Conservation (phyloP, 2,888 invertebrate species). For the Psococerastis gibbosa region DNA sequence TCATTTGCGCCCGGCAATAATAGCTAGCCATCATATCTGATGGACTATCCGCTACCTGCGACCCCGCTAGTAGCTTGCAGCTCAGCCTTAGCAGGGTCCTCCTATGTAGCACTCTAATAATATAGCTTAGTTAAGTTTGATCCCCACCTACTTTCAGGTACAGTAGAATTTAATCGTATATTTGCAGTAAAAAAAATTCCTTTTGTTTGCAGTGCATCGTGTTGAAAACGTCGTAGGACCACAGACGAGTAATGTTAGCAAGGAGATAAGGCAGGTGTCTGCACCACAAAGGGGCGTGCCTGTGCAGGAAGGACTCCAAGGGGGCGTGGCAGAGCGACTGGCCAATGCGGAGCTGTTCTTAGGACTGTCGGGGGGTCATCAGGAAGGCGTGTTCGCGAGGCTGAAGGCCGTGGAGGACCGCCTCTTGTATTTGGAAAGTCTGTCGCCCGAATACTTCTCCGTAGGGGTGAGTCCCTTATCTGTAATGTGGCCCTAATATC, state of each 20-base stretch:
- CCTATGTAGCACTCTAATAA: no score
- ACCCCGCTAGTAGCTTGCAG: no score
- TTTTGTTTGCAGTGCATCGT: slow-evolving; percentile 14
- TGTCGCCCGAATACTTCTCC: slow-evolving; percentile 27
- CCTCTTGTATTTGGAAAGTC: slow-evolving; percentile 24
- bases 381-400: slow-evolving; percentile 21
- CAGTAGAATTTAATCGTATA: not conserved
- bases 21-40: no score
- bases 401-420: slow-evolving; percentile 24
- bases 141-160: no score
- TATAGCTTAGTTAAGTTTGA: no score
- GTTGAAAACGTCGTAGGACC: slow-evolving; percentile 25
- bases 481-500: no score
- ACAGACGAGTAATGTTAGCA: slow-evolving; percentile 33
- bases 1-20: no score
- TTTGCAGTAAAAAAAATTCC: not conserved
- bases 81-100: no score
- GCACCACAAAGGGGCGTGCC: not conserved
- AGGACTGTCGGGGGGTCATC: slow-evolving; percentile 19
- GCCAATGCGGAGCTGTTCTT: slow-evolving; percentile 23
- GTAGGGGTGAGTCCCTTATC: no score
- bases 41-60: no score
- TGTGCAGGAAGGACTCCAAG: slow-evolving; percentile 15
- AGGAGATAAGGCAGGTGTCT: no score
- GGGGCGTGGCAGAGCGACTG: slow-evolving; percentile 23